These are phyloP conservation scores for Clepsis dumicolana DNA, from an alignment of 2,888 invertebrate species.

Conservation along the genomic window DNA sequence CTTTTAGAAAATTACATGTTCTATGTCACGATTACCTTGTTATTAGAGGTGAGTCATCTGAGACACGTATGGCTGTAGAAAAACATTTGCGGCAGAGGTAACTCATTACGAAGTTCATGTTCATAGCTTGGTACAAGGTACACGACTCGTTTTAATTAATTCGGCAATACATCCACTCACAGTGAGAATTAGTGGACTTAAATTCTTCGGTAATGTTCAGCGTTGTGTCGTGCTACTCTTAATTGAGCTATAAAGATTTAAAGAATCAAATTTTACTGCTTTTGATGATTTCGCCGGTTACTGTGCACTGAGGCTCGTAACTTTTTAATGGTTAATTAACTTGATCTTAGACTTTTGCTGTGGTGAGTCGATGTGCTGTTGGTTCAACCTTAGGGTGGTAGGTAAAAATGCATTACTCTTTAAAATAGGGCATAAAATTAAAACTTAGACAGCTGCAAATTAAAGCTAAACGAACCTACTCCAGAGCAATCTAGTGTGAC, in stretches of 20 bases:
- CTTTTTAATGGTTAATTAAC: conserved; percentile 26
- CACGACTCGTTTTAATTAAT: conserved; percentile 15
- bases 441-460: not conserved
- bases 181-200: not conserved
- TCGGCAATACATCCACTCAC: conserved; percentile 16
- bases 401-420: not conserved
- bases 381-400: not conserved
- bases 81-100: conserved; percentile 27
- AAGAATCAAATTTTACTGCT: conserved; percentile 7
- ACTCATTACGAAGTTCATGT: conserved; percentile 32
- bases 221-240: conserved; percentile 6
- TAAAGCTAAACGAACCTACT: not conserved
- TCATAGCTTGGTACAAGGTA: conserved; percentile 16
- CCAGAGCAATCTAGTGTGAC: not conserved
- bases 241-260: conserved; percentile 3
- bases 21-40: conserved; percentile 65
- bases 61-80: conserved; percentile 25
- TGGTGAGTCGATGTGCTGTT: not conserved
- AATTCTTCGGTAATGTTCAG: conserved; percentile 15
- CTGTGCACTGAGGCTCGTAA: not conserved
- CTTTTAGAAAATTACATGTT: conserved; percentile 74
- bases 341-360: not conserved
- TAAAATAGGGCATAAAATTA: not conserved
- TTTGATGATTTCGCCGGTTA: conserved; percentile 4
- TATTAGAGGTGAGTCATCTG: conserved; percentile 70